Evolutionary conservation across 64 coral and sea anemone genomes (phyloP).

Genomic region (Dendronephthya gigantea): DNA sequence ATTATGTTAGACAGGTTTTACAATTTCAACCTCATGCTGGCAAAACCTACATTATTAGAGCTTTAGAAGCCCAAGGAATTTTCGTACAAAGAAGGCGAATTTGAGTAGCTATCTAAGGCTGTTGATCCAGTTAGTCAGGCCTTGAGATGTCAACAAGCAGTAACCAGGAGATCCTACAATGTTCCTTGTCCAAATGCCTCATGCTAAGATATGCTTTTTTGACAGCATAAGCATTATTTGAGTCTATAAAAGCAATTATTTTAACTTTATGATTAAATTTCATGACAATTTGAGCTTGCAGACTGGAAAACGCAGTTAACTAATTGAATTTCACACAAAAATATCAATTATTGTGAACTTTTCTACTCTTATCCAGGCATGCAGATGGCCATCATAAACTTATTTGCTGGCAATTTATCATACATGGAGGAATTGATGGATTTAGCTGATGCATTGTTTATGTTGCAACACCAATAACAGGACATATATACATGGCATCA

Average conservation of each 20-base stretch:
- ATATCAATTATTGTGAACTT: not conserved
- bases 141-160: conserved; percentile 24
- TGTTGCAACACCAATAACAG: not conserved
- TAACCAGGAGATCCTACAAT: conserved; percentile 43
- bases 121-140: conserved; percentile 42
- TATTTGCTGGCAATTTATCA: not conserved
- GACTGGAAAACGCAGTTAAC: too few species aligned
- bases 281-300: not conserved
- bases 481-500: not conserved
- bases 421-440: not conserved
- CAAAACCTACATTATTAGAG: conserved; percentile 48
- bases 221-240: too few species aligned
- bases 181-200: conserved; percentile 53
- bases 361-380: not conserved
- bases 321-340: too few species aligned
- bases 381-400: not conserved
- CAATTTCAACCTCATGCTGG: conserved; percentile 42
- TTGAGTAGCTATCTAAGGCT: conserved; percentile 25
- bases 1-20: conserved; percentile 43
- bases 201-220: too few species aligned
- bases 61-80: conserved; percentile 21
- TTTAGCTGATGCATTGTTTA: not conserved
- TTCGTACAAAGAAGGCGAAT: conserved; percentile 39
- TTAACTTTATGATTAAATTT: too few species aligned
- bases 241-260: too few species aligned